phyloP scores from a whole-genome alignment of 2,797 vertebrate species.

The Ciconia nigra region DNA sequence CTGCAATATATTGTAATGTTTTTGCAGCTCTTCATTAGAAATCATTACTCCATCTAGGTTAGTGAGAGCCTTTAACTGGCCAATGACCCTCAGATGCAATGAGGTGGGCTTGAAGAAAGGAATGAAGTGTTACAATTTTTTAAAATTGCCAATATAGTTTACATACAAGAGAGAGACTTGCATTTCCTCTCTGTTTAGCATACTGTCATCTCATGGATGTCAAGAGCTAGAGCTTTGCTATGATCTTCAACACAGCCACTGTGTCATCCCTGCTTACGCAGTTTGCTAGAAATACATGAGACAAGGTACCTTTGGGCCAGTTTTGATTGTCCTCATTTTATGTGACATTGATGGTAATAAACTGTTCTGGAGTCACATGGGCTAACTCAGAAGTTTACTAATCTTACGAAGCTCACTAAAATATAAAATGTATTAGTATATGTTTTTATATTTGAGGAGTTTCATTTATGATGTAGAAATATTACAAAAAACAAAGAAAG shows the following conservation, averaged over 20 bases:
- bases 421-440: neutral
- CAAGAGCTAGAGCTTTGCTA: neutral
- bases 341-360: neutral
- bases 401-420: neutral
- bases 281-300: neutral
- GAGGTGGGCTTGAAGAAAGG: conserved; percentile 53
- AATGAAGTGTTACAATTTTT: neutral
- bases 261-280: neutral
- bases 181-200: neutral
- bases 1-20: conserved; percentile 63
- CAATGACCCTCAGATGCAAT: conserved; percentile 74
- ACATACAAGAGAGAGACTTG: neutral
- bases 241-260: neutral
- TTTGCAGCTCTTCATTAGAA: conserved; percentile 76
- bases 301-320: neutral
- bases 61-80: conserved; percentile 78
- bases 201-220: neutral
- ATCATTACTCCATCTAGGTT: conserved; percentile 76
- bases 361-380: neutral
- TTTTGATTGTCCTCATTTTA: neutral
- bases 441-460: neutral
- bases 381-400: neutral
- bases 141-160: neutral
- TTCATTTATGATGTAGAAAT: neutral
- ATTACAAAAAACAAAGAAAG: neutral